Percentiles rank a stretch among this genome's conserved stretches.
phyloP scores from a whole-genome alignment of 1,140 invertebrate genomes.

The Penaeus chinensis region DNA sequence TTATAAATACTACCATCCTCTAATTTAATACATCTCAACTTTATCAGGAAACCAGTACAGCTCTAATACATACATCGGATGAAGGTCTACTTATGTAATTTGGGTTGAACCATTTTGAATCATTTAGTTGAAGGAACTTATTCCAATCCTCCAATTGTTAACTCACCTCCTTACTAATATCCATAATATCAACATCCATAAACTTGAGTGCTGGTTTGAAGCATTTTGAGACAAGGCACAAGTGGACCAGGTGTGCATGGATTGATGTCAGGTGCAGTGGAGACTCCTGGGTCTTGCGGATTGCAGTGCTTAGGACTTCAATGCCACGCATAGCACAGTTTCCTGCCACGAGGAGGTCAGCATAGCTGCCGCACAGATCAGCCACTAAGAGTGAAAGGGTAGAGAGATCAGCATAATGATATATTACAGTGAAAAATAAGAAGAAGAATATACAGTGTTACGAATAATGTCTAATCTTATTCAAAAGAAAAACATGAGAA shows the following conservation, averaged over 20 bases:
- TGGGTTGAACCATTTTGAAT: neutral
- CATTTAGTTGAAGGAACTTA: conserved; percentile 48
- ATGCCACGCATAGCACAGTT: conserved; percentile 77
- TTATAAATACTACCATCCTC: neutral
- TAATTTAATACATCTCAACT: neutral
- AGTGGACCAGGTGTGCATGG: conserved; percentile 92
- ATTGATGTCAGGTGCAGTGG: conserved; percentile 92
- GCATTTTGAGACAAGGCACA: conserved; percentile 91
- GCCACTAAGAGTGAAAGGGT: conserved; percentile 39
- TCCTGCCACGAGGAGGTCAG: conserved; percentile 56
- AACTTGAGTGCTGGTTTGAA: conserved; percentile 91
- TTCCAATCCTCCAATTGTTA: neutral
- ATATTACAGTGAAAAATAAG: too few species aligned
- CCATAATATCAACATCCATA: conserved; percentile 90
- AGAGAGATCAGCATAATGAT: conserved; percentile 74
- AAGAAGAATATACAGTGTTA: neutral
- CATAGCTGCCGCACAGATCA: conserved; percentile 59
- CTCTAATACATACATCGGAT: too few species aligned
- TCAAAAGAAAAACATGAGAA: too few species aligned
- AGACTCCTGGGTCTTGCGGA: conserved; percentile 87
- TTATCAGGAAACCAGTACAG: neutral
- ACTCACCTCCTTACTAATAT: conserved; percentile 81
- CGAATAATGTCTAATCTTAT: too few species aligned
- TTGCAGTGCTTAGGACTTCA: conserved; percentile 83
- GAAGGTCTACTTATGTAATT: too few species aligned